Evolutionary conservation across 2,888 invertebrate species (phyloP), one percentile per base, ranked within the genome.

Genomic region (Noctua comes): DNA sequence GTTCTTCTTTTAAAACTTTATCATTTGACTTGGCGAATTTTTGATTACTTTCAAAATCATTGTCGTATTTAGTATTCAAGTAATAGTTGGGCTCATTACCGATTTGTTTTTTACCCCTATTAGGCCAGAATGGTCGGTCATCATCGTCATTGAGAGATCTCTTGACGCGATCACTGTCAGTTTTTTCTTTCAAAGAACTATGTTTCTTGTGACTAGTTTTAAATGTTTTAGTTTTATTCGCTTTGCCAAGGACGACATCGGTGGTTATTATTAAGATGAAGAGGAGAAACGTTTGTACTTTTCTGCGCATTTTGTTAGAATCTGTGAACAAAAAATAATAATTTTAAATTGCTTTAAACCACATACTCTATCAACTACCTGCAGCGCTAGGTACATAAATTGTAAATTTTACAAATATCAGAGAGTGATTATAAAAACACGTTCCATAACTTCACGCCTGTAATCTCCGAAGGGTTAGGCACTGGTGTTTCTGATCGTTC

Each of bases 231-330:
- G 90, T 90, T 89, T 92, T 93, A 85, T 93, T 93, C 7, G 79
- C 88, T 86, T 94, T 94, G 1, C 95, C 93, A 73, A 93, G 89
- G 62, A 91, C 93, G 11, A 92, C 85, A 74, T 93, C 92, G 51
- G 92, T 93, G 36, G 93, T 91, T 82, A 95, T 80, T n/a, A 95
- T 89, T 8, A 96, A 82, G 46, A 94, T 73, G 73, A 93, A 87
- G 57, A 94, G 79, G 43, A 95, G 78, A 31, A 92, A 82, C 68
- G 92, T 88, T 84, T 91, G 89, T 66, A 93, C 83, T 86, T 93
- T 94, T 80, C 90, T 94, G 76, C 89, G 90, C 95, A 95, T 95
- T 87, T 92, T 95, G 89, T 84, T 88, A 87, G 70, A 83, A 91
- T 90, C 95, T 95, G 94, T 70, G 93, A 94, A 83, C 77, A 89